phyloP scores from a whole-genome alignment of 2,888 invertebrate genomes.

The Drosophila basisetae region DNA sequence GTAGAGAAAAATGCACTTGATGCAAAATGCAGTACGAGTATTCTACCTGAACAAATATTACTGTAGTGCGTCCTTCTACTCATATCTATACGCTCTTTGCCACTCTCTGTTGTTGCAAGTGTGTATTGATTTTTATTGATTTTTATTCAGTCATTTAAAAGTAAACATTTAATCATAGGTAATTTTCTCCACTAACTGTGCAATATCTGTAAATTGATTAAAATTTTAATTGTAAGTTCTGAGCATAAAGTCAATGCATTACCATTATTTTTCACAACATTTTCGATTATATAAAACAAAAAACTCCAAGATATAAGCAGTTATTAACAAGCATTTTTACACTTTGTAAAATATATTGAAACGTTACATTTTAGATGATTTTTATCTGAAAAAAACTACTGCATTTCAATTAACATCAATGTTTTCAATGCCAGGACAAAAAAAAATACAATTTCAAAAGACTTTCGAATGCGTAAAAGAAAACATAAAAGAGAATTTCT shows the following conservation, averaged over 20 bases:
- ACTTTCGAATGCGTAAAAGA: not conserved
- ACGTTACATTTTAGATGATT: not conserved
- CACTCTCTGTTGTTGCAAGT: not conserved
- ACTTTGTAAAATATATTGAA: not conserved
- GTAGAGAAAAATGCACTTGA: conserved; percentile 10
- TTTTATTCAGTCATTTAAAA: conserved; percentile 22
- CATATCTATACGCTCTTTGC: not conserved
- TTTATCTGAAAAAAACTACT: not conserved
- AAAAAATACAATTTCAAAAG: not conserved
- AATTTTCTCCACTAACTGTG: not conserved
- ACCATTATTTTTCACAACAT: not conserved
- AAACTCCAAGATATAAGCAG: not conserved
- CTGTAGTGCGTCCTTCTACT: not conserved
- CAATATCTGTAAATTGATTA: not conserved
- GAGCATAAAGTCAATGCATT: not conserved
- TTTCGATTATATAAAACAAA: not conserved
- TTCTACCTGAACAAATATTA: conserved; percentile 7
- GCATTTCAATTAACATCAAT: not conserved
- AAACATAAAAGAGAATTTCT: not conserved
- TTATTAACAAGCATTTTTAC: not conserved
- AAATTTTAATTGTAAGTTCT: not conserved
- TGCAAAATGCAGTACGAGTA: conserved; percentile 23
- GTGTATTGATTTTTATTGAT: conserved; percentile 46
- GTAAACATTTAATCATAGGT: conserved; percentile 19
- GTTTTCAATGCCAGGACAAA: not conserved